phyloP scores from a whole-genome alignment of 92 coral and sea anemone species.

The Pocillopora grandis region DNA sequence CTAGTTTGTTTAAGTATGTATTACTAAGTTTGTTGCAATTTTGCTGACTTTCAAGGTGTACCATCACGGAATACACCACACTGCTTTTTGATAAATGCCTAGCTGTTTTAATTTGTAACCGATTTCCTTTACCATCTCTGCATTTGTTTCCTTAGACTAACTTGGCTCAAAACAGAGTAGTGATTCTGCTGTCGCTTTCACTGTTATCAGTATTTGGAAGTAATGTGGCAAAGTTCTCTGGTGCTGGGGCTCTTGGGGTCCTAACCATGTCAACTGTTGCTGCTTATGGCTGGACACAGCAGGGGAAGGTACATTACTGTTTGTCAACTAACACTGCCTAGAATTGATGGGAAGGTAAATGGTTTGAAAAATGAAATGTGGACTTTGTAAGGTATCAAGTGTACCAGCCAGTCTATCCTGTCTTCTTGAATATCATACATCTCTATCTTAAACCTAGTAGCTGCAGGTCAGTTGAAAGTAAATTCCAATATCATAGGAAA shows the following conservation, averaged over 20 bases:
- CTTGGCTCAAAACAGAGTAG: slow-evolving; percentile 74
- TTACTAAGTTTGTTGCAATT: not conserved
- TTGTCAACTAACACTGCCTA: not conserved
- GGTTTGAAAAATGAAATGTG: not conserved
- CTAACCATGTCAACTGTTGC: slow-evolving; percentile 93
- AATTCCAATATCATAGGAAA: too few relatives aligned
- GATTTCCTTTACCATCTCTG: not conserved
- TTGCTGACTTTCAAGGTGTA: too few relatives aligned
- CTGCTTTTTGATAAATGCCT: not conserved
- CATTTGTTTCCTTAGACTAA: slow-evolving; percentile 41
- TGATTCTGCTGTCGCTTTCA: slow-evolving; percentile 74
- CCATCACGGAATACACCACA: too few relatives aligned
- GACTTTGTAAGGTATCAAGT: too few relatives aligned
- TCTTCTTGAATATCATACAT: too few relatives aligned
- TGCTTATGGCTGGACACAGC: slow-evolving; percentile 83
- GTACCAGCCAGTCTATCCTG: too few relatives aligned
- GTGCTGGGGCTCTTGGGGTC: slow-evolving; percentile 96
- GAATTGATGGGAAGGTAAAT: not conserved
- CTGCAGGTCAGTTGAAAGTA: too few relatives aligned
- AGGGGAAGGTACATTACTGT: slow-evolving; percentile 63
- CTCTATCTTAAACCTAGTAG: too few relatives aligned
- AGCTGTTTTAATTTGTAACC: not conserved
- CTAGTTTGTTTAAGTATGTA: not conserved
- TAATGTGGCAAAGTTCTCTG: slow-evolving; percentile 84
- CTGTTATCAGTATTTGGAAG: slow-evolving; percentile 89